Evolutionary conservation across 1,140 invertebrate genomes (phyloP).

Genomic region (Potamilus streckersoni): DNA sequence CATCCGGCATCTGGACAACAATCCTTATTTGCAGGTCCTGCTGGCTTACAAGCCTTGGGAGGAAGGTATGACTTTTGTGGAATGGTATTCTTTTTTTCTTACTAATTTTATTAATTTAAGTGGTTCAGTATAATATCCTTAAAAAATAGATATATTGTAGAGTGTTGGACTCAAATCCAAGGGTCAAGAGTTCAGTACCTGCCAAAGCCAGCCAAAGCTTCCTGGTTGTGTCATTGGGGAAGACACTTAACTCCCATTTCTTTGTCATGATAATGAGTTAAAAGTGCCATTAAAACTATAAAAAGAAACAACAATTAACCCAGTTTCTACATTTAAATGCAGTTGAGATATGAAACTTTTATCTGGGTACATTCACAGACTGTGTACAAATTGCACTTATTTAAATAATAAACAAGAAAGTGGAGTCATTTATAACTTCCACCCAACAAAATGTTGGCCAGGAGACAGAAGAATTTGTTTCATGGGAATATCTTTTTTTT

Average conservation of each 20-base stretch:
- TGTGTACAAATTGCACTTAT: not conserved
- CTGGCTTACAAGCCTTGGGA: conserved; percentile 29
- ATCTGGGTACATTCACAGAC: not conserved
- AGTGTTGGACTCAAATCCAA: too few relatives aligned
- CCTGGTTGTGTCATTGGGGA: too few relatives aligned
- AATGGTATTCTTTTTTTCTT: not conserved
- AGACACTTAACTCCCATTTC: too few relatives aligned
- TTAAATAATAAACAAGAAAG: conserved; percentile 7
- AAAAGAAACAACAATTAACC: not conserved
- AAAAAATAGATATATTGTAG: not conserved
- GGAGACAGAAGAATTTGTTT: not conserved
- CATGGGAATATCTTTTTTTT: too few relatives aligned
- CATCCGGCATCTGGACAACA: conserved; percentile 67
- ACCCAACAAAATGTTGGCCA: not conserved
- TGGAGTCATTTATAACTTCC: not conserved
- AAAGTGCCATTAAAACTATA: too few relatives aligned
- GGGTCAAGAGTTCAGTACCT: conserved; percentile 9
- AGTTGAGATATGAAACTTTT: not conserved
- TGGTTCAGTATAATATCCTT: conserved; percentile 15
- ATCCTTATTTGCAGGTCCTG: conserved; percentile 40
- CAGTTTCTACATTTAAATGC: not conserved
- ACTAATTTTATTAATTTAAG: conserved; percentile 13
- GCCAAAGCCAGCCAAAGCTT: too few relatives aligned
- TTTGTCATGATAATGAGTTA: too few relatives aligned
- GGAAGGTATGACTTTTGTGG: not conserved